Evolutionary conservation across 2,113 vertebrate genomes (phyloP).

Genomic region (Lanius collurio): DNA sequence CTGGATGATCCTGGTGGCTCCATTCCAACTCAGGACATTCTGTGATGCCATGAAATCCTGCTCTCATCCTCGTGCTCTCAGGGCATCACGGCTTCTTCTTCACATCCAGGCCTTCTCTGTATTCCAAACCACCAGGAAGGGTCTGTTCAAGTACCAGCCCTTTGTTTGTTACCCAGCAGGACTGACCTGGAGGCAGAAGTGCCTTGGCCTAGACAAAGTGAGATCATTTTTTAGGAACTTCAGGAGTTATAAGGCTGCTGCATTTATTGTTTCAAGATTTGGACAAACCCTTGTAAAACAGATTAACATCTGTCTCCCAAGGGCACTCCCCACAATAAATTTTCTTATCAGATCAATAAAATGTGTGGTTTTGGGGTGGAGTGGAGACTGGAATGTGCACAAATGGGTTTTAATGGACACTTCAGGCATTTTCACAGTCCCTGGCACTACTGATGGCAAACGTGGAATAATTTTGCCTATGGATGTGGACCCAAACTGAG

Average conservation of each 20-base stretch:
- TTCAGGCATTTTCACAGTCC: not conserved
- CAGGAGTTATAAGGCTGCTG: not conserved
- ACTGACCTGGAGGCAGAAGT: not conserved
- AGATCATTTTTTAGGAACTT: not conserved
- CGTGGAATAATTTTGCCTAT: not conserved
- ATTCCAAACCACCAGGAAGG: not conserved
- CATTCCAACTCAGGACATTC: not conserved
- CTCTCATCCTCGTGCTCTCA: not conserved
- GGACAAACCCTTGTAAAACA: not conserved
- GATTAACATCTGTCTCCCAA: not conserved
- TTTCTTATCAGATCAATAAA: not conserved
- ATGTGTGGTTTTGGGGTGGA: not conserved
- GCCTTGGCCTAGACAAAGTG: not conserved
- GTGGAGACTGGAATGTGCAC: not conserved
- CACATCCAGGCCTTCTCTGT: not conserved
- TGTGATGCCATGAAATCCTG: not conserved
- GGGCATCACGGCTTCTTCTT: not conserved
- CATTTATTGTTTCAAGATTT: not conserved
- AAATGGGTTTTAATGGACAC: not conserved
- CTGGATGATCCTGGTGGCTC: not conserved
- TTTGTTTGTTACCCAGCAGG: not conserved
- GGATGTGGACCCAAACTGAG: not conserved
- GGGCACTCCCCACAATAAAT: not conserved
- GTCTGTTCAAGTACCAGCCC: rapidly evolving
- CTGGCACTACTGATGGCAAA: not conserved